A percentile compares a stretch with the other conserved stretches of the same genome.
Conservation (phyloP, 2,113 vertebrate genomes). For the Sinocyclocheilus anshuiensis region DNA sequence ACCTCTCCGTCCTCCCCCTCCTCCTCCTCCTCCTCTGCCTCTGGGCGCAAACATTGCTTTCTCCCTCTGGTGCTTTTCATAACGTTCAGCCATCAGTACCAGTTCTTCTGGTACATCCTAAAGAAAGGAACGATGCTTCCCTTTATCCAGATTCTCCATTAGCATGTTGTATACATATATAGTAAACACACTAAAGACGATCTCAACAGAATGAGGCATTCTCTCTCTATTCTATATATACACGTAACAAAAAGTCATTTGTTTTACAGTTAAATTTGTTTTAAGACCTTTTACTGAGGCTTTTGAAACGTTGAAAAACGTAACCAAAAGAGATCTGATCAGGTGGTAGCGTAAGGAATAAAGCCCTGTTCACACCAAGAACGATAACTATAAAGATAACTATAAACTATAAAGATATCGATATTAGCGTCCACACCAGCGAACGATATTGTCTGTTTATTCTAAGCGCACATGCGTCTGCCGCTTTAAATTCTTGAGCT, state of each 20-base stretch:
- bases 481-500: too few species aligned
- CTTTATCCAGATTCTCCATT: background rate
- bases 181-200: background rate
- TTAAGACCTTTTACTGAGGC: background rate
- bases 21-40: constrained; percentile 42
- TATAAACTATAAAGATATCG: too few species aligned
- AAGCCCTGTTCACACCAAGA: too few species aligned
- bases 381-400: too few species aligned
- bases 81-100: constrained; percentile 87
- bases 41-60: constrained; percentile 65
- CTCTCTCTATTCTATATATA: background rate
- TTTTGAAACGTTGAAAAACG: background rate
- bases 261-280: background rate
- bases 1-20: constrained; percentile 47
- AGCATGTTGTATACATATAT: background rate
- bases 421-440: too few species aligned
- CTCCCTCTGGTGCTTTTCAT: constrained; percentile 80
- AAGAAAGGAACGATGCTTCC: background rate
- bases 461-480: too few species aligned
- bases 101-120: constrained; percentile 87
- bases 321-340: background rate
- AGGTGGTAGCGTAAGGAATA: too few species aligned
- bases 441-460: too few species aligned
- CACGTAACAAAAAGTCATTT: background rate
- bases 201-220: background rate